Evolutionary conservation across 2,797 vertebrate genomes (phyloP).

Genomic region (Tympanoctomys barrerae): DNA sequence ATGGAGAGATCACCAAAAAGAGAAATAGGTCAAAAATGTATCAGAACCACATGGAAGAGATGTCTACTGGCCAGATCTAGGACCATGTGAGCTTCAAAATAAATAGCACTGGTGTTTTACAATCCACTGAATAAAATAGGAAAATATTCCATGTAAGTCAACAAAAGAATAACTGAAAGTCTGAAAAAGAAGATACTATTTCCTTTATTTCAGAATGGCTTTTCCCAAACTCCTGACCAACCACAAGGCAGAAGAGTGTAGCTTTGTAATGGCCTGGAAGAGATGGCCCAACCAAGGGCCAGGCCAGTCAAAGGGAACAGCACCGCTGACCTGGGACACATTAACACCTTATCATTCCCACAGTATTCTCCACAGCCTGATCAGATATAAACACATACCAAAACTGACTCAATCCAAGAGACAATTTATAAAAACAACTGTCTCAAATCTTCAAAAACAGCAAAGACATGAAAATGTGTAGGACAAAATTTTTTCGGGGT

Average conservation of each 20-base stretch:
- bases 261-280: neutral
- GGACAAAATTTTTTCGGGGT: neutral
- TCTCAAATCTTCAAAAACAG: neutral
- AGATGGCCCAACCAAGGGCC: fast-evolving
- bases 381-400: neutral
- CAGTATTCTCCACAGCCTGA: too few relatives aligned
- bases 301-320: fast-evolving
- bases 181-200: neutral
- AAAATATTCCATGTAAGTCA: neutral
- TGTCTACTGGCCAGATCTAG: neutral
- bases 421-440: neutral
- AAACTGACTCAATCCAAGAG: neutral
- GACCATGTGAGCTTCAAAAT: neutral
- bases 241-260: fast-evolving
- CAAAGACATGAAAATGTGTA: neutral
- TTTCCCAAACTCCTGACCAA: neutral
- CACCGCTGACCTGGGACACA: fast-evolving
- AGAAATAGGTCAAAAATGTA: neutral
- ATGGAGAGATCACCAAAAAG: neutral
- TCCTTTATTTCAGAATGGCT: neutral
- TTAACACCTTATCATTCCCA: neutral
- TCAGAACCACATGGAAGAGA: neutral
- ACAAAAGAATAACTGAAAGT: neutral
- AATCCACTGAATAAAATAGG: neutral
- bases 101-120: neutral